Evolutionary conservation across 1,140 invertebrate genomes (phyloP), one percentile per base, ranked within the genome.

Genomic region (Planococcus citri): DNA sequence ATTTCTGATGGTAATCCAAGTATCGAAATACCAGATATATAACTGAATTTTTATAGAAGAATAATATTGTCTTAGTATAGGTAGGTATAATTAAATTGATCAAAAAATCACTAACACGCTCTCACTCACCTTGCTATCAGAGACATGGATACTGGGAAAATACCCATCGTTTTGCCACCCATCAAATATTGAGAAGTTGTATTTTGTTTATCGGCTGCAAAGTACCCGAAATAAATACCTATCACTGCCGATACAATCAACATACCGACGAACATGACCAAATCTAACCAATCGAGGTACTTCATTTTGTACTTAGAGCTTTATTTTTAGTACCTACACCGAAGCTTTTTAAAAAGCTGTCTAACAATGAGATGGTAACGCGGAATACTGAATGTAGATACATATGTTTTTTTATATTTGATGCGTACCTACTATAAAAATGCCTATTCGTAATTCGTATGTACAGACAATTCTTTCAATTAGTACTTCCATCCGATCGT

Each of bases 11-110:
- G 93, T 1, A 92, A 82, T 8, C 93, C 93, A 1, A 96, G 81
- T n/a, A 96, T 79, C 0, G 91, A 91, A 68, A 95, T 92, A 1
- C 93, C 92, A 12, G 92, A 95, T 75, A 95, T 88, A 75, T 93
- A 95, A 78, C 90, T 94, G n/a, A n/a, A n/a, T n/a, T n/a, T n/a
- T n/a, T n/a, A n/a, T n/a, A 78, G 4, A 73, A 73, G 24, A 70
- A 69, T 20, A 58, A 58, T 4, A 9, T 64, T 25, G 2, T 4
- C 20, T 24, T 64, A 4, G 22, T 51, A 9, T 51, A 17, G n/a
- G n/a, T n/a, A n/a, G n/a, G n/a, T n/a, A n/a, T n/a, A n/a, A n/a
- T n/a, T n/a, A n/a, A n/a, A n/a, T n/a, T n/a, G 9, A 41, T 41
- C 37, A 41, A 9, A 10, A n/a, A 41, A 41, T 9, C 37, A n/a